These are phyloP conservation scores for Tauraco erythrolophus DNA, from an alignment of 2,113 vertebrate species.

Conservation along the genomic window DNA sequence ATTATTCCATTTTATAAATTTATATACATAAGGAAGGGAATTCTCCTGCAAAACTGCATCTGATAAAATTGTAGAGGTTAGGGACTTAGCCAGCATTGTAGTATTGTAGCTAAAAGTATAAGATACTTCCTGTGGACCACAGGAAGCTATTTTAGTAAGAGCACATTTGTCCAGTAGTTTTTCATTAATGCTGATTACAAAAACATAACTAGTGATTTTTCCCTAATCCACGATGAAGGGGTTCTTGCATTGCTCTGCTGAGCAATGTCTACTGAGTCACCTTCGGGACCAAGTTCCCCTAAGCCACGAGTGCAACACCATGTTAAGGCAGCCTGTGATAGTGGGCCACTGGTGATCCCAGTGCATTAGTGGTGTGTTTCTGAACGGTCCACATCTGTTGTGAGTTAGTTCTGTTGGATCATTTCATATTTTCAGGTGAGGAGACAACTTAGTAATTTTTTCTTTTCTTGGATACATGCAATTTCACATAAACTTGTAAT, in stretches of 20 bases:
- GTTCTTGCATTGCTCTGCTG: background rate
- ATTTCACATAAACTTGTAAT: background rate
- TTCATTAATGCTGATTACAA: background rate
- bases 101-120: background rate
- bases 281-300: background rate
- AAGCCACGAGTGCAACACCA: accelerated
- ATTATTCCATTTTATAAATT: background rate
- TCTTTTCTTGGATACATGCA: background rate
- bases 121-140: background rate
- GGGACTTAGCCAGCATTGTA: background rate
- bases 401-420: background rate
- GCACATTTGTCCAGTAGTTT: background rate
- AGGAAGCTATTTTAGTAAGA: background rate
- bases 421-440: background rate
- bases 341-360: accelerated
- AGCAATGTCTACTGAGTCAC: background rate
- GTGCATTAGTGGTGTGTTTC: background rate
- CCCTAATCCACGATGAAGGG: accelerated
- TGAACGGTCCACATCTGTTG: background rate
- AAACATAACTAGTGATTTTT: background rate
- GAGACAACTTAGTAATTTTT: background rate
- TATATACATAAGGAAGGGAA: background rate
- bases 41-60: background rate
- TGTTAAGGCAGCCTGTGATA: background rate
- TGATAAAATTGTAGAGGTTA: background rate